Percentiles rank a stretch among this genome's conserved stretches.
Conservation (phyloP, 37 sponge, comb jelly and placozoan species). For the Haliclona indistincta region DNA sequence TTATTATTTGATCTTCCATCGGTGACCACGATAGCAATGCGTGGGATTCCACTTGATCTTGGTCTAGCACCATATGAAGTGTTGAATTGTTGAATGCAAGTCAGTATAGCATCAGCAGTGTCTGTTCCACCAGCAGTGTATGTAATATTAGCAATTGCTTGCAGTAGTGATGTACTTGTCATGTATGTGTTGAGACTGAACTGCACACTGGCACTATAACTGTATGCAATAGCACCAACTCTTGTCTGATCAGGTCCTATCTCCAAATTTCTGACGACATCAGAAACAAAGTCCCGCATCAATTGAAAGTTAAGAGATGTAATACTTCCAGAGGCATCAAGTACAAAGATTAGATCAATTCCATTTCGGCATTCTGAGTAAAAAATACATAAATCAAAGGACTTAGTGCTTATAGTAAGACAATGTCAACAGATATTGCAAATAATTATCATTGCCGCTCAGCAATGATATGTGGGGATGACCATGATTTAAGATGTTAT, state of each 20-base stretch:
- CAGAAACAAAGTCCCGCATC: not conserved
- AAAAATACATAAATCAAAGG: too few relatives aligned
- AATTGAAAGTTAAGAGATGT: not conserved
- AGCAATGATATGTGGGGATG: too few relatives aligned
- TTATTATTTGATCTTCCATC: constrained; percentile 19
- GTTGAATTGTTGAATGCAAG: too few relatives aligned
- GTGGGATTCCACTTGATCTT: constrained; percentile 2
- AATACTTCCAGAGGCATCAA: constrained; percentile 22
- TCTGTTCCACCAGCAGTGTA: constrained; percentile 1
- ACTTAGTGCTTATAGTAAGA: too few relatives aligned
- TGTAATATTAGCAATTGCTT: not conserved
- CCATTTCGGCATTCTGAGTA: not conserved
- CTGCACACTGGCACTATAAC: not conserved
- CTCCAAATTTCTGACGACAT: not conserved
- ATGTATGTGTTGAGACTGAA: not conserved
- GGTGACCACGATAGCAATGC: constrained; percentile 17
- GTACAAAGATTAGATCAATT: constrained; percentile 18
- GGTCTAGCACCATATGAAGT: too few relatives aligned
- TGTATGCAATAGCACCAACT: not conserved
- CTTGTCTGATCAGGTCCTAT: not conserved
- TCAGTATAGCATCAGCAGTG: constrained; percentile 2
- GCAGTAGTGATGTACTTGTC: not conserved
- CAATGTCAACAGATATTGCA: too few relatives aligned
- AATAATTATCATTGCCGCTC: too few relatives aligned
- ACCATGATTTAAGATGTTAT: too few relatives aligned